Base-by-base conservation (phyloP, 2,113 vertebrate species). In the Rhabdomys dilectus region DNA sequence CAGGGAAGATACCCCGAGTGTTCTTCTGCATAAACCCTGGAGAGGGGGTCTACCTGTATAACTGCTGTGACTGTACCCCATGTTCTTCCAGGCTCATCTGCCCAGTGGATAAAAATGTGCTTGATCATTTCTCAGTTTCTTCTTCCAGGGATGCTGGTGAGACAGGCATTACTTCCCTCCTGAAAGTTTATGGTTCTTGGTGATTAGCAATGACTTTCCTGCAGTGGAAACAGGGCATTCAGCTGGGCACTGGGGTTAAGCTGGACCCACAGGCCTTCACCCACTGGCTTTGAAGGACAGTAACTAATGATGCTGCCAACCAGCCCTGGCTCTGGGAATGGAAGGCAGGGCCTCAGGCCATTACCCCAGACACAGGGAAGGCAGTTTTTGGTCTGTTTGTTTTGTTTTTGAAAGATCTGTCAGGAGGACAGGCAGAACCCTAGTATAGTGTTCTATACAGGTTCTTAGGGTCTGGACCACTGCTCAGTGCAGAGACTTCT, bases 131-230 rank as follows among this genome's bases (percentile, higher is more conserved):
- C 34, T 64, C 26, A 21, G 29, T 82, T 91, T 66, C 34, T 77
- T 29, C 53, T n/a, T 81, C 53, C 34, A 73, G 81, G 58, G 53
- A 39, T 81, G 34, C 36, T 66, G 75, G 60, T 53, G 64, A 91
- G 72, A 34, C 62, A 92, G 62, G 22, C 36, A 31, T 78, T 34
- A 29, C 60, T 26, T 56, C 53, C 51, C 73, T 39, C 58, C 42
- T 1, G 68, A 53, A 82, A 84, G 29, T 64, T 64, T 51, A 36
- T 48, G 39, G 53, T 31, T 76, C 10, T 60, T 19, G 78, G 36
- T 66, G 92, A 92, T 94, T 53, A 70, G 42, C 73, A 24, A 39
- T 2, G 8, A 42, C 70, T 66, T 88, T 72, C 96, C 92, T 56
- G 31, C 85, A 77, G 53, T 68, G 68, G 16, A 53, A 19, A 58